Conservation (phyloP, 2,888 invertebrate genomes). For the Itoplectis maculator region DNA sequence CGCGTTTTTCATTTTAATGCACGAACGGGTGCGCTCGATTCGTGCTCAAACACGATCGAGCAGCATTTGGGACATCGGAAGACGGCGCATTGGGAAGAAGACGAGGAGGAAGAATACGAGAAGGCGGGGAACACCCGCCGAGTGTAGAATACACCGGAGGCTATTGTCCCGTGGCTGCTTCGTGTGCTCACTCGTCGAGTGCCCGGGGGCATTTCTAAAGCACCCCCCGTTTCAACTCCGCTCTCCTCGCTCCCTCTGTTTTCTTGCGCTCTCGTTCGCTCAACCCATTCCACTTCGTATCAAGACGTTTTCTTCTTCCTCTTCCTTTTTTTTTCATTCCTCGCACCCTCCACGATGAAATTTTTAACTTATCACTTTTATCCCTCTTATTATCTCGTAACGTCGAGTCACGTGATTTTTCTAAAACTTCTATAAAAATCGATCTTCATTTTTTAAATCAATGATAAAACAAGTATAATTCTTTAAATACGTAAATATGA, state of each 20-base stretch:
- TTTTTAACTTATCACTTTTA: constrained; percentile 9
- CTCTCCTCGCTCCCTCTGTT: not conserved
- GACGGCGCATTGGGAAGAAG: constrained; percentile 20
- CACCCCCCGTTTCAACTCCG: constrained; percentile 67
- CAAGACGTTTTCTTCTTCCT: constrained; percentile 2
- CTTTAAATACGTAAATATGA: too few relatives aligned
- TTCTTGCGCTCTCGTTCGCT: constrained; percentile 19
- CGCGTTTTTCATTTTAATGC: not conserved
- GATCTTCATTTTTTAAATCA: too few relatives aligned
- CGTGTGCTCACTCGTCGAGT: constrained; percentile 68
- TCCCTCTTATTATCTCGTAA: not conserved
- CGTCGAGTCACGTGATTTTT: not conserved
- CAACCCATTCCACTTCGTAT: not conserved
- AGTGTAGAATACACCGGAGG: constrained; percentile 70
- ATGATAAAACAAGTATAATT: too few relatives aligned
- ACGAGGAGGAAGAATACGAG: constrained; percentile 32
- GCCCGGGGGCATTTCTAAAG: constrained; percentile 72
- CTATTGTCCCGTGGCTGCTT: constrained; percentile 74
- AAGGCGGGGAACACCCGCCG: constrained; percentile 69
- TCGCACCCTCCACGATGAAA: constrained; percentile 10
- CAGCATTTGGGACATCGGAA: constrained; percentile 26
- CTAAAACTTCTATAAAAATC: not conserved
- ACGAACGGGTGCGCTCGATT: constrained; percentile 19
- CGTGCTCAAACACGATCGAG: constrained; percentile 29
- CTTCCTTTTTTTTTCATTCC: constrained; percentile 4